A percentile compares a stretch with the other conserved stretches of the same genome.
Evolutionary conservation across 2,888 invertebrate genomes (phyloP).

Genomic region (Gonocerus acuteangulatus): DNA sequence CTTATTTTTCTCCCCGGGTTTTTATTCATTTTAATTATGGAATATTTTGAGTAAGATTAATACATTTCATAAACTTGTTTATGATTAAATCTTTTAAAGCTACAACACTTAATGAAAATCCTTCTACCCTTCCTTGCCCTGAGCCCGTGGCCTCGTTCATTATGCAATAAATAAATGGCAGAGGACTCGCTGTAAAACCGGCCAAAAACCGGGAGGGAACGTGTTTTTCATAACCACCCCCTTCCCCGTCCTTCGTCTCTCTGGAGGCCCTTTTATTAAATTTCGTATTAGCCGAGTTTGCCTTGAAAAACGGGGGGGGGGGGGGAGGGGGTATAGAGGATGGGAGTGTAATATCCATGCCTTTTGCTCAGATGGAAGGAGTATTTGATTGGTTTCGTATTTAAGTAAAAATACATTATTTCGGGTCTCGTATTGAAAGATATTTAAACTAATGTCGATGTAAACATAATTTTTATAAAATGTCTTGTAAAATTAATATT

Average conservation of each 20-base stretch:
- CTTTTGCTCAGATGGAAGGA: no score
- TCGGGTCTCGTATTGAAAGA: no score
- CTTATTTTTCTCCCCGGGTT: no score
- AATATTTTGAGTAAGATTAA: no score
- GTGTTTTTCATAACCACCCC: constrained; percentile 1
- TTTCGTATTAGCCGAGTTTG: not conserved
- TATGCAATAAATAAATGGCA: not conserved
- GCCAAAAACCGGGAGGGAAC: not conserved
- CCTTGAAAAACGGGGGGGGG: not conserved
- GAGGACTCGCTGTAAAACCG: not conserved
- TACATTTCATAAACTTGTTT: not conserved
- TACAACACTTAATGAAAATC: constrained; percentile 1
- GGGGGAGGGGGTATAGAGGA: not conserved
- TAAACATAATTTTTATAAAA: no score
- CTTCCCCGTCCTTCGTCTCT: not conserved
- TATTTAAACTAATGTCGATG: no score
- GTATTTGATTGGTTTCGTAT: no score
- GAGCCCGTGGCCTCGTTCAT: not conserved
- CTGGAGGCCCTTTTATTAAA: not conserved
- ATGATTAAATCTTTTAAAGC: not conserved
- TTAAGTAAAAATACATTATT: no score
- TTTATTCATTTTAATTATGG: no score
- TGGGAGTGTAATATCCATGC: no score
- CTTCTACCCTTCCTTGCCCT: not conserved
- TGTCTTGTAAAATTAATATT: no score